Base-by-base conservation (phyloP, 2,888 invertebrate species). In the Tenthredo amoena region DNA sequence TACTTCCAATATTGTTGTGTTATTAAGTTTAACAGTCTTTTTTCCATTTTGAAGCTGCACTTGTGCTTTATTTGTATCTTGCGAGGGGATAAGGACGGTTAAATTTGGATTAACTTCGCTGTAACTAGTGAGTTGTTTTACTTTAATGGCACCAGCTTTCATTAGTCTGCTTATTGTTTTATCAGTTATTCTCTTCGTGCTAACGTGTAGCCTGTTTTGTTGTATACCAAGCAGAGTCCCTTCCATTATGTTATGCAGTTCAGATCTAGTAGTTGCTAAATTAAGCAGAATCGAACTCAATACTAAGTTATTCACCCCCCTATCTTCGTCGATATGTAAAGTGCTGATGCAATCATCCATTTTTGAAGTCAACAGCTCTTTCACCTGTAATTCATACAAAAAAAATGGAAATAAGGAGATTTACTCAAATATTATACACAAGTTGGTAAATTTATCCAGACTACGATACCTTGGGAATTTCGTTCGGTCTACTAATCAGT, bases 191-290 rank as follows among this genome's bases (percentile, higher is more conserved):
- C 91, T 89, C 86, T 94, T 94, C 0, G 94, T 87, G 88, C 94
- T 90, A 0, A 94, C 91, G 85, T 91, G 92, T 77, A 94, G 89
- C 87, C 93, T 93, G 6, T 93, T 90, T n/a, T 94, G 94, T 92
- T 97, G 97, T n/a, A 96, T 95, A 1, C 95, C 94, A 77, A 97
- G 92, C 81, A 98, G 94, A 0, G 97, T 96, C 79, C 93, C 93
- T 2, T 91, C 91, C n/a, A 96, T 91, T 81, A 98, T 93, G 2
- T 93, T 91, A 77, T 95, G 94, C 34, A 97, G 92, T 76, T 94
- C 92, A 0, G 89, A 89, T 50, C 95, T 94, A 2, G 95, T 95
- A 85, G 92, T 93, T 0, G 96, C 96, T 58, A 97, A 94, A 0
- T 94, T 94, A 34, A 97, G 94, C 68, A 96, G 96, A 86, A 97